phyloP scores from a whole-genome alignment of 2,888 invertebrate genomes.

The Linnaemya tessellans region DNA sequence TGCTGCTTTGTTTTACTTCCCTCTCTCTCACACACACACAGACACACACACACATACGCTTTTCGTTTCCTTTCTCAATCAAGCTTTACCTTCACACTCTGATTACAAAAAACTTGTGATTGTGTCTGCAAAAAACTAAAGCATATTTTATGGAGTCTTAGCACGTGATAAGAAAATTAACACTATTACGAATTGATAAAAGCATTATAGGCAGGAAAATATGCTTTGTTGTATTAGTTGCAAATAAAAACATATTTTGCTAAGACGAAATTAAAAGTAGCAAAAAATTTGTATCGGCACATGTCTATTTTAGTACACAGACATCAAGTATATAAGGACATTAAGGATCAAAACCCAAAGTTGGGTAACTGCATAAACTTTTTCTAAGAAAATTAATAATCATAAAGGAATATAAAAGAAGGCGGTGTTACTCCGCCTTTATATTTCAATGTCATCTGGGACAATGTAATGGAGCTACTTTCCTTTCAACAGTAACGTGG shows the following conservation, averaged over 20 bases:
- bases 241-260: slow-evolving; percentile 8
- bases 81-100: background rate
- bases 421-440: no score
- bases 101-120: slow-evolving; percentile 15
- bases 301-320: no score
- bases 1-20: background rate
- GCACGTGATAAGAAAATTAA: slow-evolving; percentile 72
- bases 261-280: background rate
- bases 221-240: slow-evolving; percentile 6
- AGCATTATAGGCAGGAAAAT: slow-evolving; percentile 7
- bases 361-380: no score
- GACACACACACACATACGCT: no score
- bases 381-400: no score
- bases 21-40: background rate
- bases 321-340: no score
- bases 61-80: background rate
- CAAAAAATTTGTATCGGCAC: background rate
- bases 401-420: no score
- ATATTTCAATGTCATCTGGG: no score
- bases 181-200: slow-evolving; percentile 60
- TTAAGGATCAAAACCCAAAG: no score
- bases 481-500: no score
- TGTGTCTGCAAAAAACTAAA: slow-evolving; percentile 54
- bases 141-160: slow-evolving; percentile 68
- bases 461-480: no score